phyloP scores from a whole-genome alignment of 2,888 invertebrate species.

The Chloromyia formosa region DNA sequence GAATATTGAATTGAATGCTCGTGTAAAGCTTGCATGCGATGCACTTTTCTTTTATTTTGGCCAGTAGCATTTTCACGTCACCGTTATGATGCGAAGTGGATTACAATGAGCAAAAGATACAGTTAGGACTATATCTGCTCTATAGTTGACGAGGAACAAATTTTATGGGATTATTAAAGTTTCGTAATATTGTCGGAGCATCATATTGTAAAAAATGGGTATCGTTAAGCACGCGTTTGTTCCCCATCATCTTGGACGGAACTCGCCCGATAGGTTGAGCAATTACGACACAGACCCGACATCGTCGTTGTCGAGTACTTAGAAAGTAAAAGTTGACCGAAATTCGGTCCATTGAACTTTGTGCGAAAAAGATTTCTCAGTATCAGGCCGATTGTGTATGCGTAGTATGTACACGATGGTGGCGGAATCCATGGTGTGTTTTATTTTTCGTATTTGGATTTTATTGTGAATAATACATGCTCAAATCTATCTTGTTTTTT shows the following conservation, averaged over 20 bases:
- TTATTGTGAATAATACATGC: neutral
- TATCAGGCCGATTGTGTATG: neutral
- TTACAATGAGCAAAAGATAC: neutral
- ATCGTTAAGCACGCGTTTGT: no score
- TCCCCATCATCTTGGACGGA: conserved; percentile 21
- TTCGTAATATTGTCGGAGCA: no score
- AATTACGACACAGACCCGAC: conserved; percentile 7
- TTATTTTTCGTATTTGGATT: no score
- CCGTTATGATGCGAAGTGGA: conserved; percentile 17
- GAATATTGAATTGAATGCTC: neutral
- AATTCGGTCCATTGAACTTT: conserved; percentile 36
- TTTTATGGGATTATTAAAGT: neutral
- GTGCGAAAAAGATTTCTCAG: conserved; percentile 1
- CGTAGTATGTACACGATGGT: no score
- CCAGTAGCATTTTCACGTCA: conserved; percentile 6
- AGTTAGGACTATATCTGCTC: neutral
- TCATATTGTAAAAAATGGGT: no score
- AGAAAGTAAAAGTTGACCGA: conserved; percentile 43
- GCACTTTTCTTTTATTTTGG: no score
- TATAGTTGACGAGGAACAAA: conserved; percentile 1
- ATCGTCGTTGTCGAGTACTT: conserved; percentile 19
- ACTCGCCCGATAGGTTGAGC: neutral
- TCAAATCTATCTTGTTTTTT: neutral
- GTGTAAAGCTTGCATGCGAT: no score
- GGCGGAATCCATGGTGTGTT: no score